Conservation (phyloP, 2,113 vertebrate species). For the Trogon surrucura region DNA sequence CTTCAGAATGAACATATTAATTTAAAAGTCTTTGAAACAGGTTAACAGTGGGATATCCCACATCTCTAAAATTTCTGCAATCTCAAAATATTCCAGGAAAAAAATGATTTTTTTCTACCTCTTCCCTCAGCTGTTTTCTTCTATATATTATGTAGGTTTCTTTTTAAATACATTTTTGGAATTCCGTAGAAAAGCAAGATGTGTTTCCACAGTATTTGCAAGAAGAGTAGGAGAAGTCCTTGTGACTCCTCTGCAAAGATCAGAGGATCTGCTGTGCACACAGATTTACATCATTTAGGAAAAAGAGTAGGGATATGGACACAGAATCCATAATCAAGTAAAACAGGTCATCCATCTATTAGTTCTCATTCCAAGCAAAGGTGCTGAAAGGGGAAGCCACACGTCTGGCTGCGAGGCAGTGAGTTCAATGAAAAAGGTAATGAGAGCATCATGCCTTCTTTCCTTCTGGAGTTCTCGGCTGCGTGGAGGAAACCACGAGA, state of each 20-base stretch:
- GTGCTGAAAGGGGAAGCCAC: not conserved
- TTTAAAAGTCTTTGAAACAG: not conserved
- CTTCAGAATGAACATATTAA: not conserved
- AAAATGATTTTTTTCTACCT: not conserved
- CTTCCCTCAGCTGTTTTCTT: not conserved
- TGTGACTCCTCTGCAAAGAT: not conserved
- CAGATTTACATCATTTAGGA: not conserved
- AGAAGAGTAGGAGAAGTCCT: not conserved
- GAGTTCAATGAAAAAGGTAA: not conserved
- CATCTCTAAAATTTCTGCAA: not conserved
- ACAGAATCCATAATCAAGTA: not conserved
- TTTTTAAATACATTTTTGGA: not conserved
- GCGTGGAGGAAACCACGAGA: not conserved
- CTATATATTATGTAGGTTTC: not conserved
- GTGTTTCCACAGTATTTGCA: not conserved
- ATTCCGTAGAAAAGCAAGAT: not conserved
- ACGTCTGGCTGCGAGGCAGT: not conserved
- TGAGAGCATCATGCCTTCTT: rapidly evolving
- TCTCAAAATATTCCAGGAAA: not conserved
- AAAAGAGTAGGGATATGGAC: not conserved
- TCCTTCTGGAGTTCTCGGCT: not conserved
- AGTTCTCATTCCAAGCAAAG: not conserved
- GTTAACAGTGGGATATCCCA: not conserved
- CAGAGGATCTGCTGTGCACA: not conserved
- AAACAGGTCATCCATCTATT: not conserved